Evolutionary conservation across 1,140 invertebrate genomes (phyloP).

Genomic region (Leptopilina boulardi): DNA sequence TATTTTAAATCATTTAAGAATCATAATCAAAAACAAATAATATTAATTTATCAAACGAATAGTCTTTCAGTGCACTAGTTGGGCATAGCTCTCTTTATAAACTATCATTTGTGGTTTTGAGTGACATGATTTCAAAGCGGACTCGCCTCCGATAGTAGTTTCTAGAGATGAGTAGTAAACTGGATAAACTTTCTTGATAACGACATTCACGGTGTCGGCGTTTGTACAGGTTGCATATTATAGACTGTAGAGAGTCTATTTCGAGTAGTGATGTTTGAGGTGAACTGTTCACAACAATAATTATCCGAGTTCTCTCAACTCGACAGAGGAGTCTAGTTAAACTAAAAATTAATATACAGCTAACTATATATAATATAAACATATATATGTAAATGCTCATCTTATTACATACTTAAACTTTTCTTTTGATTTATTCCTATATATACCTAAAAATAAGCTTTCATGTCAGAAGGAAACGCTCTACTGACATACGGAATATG

Average conservation of each 20-base stretch:
- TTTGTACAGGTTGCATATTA: constrained; percentile 7
- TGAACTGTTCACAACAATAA: constrained; percentile 68
- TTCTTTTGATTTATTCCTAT: too few relatives aligned
- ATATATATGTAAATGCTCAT: too few relatives aligned
- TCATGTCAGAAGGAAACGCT: constrained; percentile 13
- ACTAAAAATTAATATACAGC: too few relatives aligned
- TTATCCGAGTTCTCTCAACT: constrained; percentile 70
- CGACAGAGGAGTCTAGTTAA: constrained; percentile 57
- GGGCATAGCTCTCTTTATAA: neutral
- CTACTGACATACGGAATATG: neutral
- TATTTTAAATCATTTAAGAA: too few relatives aligned
- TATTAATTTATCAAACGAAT: too few relatives aligned
- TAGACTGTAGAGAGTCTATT: constrained; percentile 34
- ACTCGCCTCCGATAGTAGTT: too few relatives aligned
- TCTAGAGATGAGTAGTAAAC: neutral
- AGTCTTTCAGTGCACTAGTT: too few relatives aligned
- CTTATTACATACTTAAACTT: too few relatives aligned
- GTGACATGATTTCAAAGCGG: too few relatives aligned
- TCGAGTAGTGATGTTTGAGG: constrained; percentile 39
- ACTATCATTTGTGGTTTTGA: too few relatives aligned
- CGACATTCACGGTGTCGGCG: constrained; percentile 54
- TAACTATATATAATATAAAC: too few relatives aligned
- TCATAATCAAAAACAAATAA: too few relatives aligned
- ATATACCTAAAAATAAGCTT: neutral
- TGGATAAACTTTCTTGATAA: neutral